A percentile compares a stretch with the other conserved stretches of the same genome.
phyloP scores from a whole-genome alignment of 2,888 invertebrate genomes.

The Carpatolechia fugitivella region DNA sequence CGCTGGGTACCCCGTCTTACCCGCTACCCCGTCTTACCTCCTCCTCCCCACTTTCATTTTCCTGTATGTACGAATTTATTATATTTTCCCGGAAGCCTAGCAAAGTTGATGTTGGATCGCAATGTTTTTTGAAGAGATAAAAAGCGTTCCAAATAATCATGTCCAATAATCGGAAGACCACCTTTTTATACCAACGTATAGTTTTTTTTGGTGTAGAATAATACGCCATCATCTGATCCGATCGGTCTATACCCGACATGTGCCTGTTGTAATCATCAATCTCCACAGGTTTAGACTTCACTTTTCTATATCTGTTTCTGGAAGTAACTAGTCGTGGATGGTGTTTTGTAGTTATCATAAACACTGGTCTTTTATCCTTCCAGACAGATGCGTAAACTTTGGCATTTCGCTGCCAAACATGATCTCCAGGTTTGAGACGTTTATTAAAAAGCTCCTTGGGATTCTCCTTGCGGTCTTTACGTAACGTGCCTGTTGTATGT shows the following conservation, averaged over 20 bases:
- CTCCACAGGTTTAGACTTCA: constrained; percentile 18
- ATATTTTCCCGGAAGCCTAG: not conserved
- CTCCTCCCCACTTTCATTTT: not conserved
- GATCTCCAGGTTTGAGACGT: constrained; percentile 23
- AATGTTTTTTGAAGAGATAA: not conserved
- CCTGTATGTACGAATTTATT: not conserved
- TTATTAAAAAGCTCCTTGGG: constrained; percentile 15
- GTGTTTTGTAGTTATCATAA: constrained; percentile 20
- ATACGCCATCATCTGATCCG: constrained; percentile 8
- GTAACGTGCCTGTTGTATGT: constrained; percentile 20
- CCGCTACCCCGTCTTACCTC: constrained; percentile 15
- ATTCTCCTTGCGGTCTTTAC: constrained; percentile 22
- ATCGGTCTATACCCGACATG: constrained; percentile 6
- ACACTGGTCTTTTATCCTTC: constrained; percentile 21
- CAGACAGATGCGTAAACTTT: constrained; percentile 21
- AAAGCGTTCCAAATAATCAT: not conserved
- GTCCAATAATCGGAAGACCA: not conserved
- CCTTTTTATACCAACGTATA: constrained; percentile 8
- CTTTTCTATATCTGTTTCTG: constrained; percentile 17
- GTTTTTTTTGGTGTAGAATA: constrained; percentile 7
- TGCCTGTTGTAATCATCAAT: constrained; percentile 20
- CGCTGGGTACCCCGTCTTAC: constrained; percentile 14
- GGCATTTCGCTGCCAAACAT: constrained; percentile 19
- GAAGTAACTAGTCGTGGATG: constrained; percentile 16
- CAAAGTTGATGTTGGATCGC: not conserved